Percentiles rank a stretch among this genome's conserved stretches.
phyloP scores from a whole-genome alignment of 2,888 invertebrate genomes.

The Acanthopleura granulata region DNA sequence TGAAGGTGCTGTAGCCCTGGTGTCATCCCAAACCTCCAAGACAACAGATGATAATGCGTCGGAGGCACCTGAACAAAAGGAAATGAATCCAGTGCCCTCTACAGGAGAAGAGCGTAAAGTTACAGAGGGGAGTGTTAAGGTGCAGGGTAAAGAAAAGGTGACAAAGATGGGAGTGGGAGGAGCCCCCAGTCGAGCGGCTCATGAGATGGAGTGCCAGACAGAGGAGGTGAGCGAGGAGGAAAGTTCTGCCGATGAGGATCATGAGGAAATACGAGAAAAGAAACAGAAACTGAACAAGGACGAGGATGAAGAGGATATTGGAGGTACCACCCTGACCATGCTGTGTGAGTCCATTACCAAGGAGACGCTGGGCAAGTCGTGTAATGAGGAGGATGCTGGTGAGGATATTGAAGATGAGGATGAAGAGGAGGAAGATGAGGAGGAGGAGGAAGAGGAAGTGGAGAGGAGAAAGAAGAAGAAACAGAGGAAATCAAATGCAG shows the following conservation, averaged over 20 bases:
- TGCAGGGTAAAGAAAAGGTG: background rate
- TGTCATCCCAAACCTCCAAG: too few relatives aligned
- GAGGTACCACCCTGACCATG: background rate
- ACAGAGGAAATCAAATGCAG: background rate
- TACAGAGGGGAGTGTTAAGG: background rate
- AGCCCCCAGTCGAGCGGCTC: background rate
- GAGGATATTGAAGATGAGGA: slow-evolving; percentile 10
- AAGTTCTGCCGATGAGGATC: background rate
- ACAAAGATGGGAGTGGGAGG: background rate
- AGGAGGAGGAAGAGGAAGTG: background rate
- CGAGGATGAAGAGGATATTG: background rate
- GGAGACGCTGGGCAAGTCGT: background rate
- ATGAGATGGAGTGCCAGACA: background rate
- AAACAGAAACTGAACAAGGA: background rate
- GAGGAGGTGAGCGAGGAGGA: background rate
- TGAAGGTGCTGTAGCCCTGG: background rate
- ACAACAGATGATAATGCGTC: background rate
- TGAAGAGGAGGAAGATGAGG: background rate
- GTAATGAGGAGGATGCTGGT: background rate
- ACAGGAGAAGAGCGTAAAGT: background rate
- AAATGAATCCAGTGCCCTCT: background rate
- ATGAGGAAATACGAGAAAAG: background rate
- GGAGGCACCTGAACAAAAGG: background rate
- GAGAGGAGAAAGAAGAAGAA: background rate
- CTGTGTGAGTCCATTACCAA: background rate